Conservation (phyloP, 2,797 vertebrate species). For the Sphenodon punctatus region DNA sequence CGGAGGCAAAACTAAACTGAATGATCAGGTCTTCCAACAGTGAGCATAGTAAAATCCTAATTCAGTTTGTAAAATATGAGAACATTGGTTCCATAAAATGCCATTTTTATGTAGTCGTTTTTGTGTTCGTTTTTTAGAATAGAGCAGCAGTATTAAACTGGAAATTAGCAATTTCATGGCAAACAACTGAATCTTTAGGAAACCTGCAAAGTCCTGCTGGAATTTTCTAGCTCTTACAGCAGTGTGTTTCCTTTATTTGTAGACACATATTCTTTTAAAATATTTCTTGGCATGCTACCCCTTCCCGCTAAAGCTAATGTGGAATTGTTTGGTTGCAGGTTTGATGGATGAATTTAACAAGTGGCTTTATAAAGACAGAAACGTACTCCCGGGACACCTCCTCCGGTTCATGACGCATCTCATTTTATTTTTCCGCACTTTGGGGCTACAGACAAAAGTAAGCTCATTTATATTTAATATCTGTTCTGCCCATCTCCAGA, state of each 20-base stretch:
- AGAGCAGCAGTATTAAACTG: no score
- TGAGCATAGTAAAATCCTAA: not conserved
- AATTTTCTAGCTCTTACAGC: not conserved
- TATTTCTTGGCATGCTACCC: not conserved
- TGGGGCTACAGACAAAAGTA: constrained; percentile 93
- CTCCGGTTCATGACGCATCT: constrained; percentile 96
- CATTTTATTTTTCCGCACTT: constrained; percentile 90
- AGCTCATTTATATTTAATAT: not conserved
- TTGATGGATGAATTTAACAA: constrained; percentile 91
- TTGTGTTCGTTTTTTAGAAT: no score
- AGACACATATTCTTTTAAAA: not conserved
- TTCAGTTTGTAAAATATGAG: not conserved
- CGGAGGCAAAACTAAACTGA: no score
- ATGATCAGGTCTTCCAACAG: not conserved
- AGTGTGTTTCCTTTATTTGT: not conserved
- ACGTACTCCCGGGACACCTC: constrained; percentile 89
- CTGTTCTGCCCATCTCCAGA: not conserved
- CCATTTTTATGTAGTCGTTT: no score
- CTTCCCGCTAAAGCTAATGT: not conserved
- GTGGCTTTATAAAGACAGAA: constrained; percentile 86
- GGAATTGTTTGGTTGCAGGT: constrained; percentile 72
- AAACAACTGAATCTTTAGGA: not conserved
- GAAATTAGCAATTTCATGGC: not conserved
- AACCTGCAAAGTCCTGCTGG: not conserved
- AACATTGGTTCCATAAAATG: not conserved